Conservation (phyloP, 2,797 vertebrate genomes). For the Sebastes flavidus region DNA sequence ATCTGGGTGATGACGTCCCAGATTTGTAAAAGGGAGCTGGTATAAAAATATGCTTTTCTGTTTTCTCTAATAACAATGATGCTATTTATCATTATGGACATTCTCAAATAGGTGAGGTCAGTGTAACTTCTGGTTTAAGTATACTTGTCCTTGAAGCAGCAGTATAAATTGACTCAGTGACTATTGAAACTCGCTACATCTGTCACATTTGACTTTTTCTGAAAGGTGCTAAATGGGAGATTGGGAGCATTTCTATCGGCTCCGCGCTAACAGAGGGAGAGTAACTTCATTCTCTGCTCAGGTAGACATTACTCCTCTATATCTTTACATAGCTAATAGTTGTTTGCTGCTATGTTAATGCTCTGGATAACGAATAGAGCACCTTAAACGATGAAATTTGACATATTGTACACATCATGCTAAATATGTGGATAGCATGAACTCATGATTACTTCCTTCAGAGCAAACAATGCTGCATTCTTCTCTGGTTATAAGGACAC, state of each 20-base stretch:
- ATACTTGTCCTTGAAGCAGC: neutral
- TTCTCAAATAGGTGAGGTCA: neutral
- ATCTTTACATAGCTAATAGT: too few relatives aligned
- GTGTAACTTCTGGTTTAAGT: neutral
- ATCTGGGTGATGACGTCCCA: neutral
- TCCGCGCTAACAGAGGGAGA: too few relatives aligned
- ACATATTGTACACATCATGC: neutral
- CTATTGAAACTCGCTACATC: neutral
- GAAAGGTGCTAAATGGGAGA: neutral
- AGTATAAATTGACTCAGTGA: neutral
- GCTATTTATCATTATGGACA: neutral
- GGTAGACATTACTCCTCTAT: too few relatives aligned
- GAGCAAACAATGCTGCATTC: neutral
- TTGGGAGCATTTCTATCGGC: too few relatives aligned
- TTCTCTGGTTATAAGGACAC: neutral
- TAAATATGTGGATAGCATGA: neutral
- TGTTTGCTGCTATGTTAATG: too few relatives aligned
- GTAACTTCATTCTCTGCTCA: too few relatives aligned
- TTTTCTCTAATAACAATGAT: neutral
- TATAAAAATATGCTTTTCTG: neutral
- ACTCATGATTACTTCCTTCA: neutral
- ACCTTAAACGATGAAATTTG: neutral
- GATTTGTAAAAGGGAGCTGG: neutral
- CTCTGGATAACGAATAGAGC: too few relatives aligned
- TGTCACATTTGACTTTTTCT: neutral